Conservation (phyloP, 2,797 vertebrate species). For the Austrolebias charrua region DNA sequence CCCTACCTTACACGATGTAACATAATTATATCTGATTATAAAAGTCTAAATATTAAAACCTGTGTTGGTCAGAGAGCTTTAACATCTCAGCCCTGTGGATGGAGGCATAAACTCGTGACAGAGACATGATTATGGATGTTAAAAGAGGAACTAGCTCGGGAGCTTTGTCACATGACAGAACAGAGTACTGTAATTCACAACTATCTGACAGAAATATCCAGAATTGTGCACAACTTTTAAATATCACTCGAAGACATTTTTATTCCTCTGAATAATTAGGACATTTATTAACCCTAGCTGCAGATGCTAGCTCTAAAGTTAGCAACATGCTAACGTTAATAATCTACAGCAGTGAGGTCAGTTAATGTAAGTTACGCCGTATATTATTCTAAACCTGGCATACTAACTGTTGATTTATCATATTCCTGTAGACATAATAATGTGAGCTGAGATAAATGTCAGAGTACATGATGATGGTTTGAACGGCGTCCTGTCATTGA, state of each 20-base stretch:
- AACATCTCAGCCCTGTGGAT: neutral
- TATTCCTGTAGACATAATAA: neutral
- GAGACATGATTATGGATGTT: conserved; percentile 7
- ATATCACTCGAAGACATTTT: neutral
- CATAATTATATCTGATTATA: neutral
- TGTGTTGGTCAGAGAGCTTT: neutral
- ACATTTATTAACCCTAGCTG: neutral
- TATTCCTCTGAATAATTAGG: neutral
- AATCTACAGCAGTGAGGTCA: neutral
- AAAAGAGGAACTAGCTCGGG: conserved; percentile 49
- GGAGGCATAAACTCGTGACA: conserved; percentile 57
- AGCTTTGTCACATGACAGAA: conserved; percentile 58
- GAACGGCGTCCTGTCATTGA: neutral
- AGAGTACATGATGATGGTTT: conserved; percentile 11
- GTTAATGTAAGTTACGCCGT: accelerated
- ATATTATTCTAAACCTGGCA: accelerated
- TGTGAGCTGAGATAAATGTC: accelerated
- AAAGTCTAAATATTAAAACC: neutral
- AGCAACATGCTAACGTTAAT: conserved; percentile 27
- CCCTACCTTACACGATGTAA: neutral
- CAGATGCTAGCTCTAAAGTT: neutral
- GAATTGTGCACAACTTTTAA: neutral
- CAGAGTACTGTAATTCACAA: neutral
- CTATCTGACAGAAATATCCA: neutral
- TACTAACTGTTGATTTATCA: no score